These are phyloP conservation scores for Saguinus imperator DNA, from an alignment of 2,113 vertebrate species.

Conservation along the genomic window DNA sequence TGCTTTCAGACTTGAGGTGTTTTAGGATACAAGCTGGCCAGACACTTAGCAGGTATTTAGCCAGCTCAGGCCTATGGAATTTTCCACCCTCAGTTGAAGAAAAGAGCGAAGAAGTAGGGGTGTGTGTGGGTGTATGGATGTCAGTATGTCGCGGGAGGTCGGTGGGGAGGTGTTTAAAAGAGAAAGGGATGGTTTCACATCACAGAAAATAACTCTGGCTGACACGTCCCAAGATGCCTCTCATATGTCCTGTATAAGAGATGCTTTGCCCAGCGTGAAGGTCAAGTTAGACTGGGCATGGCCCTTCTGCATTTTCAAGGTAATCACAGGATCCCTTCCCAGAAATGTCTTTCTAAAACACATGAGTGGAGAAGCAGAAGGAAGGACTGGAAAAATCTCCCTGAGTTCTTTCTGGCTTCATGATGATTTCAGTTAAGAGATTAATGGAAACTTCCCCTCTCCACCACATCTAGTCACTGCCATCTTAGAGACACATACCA, in stretches of 20 bases:
- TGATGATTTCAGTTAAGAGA: constrained; percentile 41
- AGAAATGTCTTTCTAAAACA: constrained; percentile 48
- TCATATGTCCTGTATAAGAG: constrained; percentile 13
- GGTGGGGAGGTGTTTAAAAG: background rate
- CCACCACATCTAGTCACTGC: background rate
- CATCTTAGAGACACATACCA: constrained; percentile 6
- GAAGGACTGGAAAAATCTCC: constrained; percentile 6
- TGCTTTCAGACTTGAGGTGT: constrained; percentile 73
- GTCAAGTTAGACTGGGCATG: constrained; percentile 25
- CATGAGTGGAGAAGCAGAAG: background rate
- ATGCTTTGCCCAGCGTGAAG: constrained; percentile 35
- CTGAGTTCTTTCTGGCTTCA: background rate
- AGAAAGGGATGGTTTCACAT: background rate
- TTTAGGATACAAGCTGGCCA: constrained; percentile 70
- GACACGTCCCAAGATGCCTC: background rate
- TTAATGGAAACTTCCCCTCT: constrained; percentile 52
- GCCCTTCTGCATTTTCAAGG: background rate
- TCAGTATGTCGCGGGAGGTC: background rate
- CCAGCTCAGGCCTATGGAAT: constrained; percentile 75
- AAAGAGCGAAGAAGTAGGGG: constrained; percentile 26
- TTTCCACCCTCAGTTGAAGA: constrained; percentile 68
- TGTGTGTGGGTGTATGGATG: background rate
- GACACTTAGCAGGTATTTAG: constrained; percentile 63
- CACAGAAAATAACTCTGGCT: constrained; percentile 16
- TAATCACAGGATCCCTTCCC: background rate